These are phyloP conservation scores for Hetaerina titia DNA, from an alignment of 2,888 invertebrate genomes.

Conservation along the genomic window DNA sequence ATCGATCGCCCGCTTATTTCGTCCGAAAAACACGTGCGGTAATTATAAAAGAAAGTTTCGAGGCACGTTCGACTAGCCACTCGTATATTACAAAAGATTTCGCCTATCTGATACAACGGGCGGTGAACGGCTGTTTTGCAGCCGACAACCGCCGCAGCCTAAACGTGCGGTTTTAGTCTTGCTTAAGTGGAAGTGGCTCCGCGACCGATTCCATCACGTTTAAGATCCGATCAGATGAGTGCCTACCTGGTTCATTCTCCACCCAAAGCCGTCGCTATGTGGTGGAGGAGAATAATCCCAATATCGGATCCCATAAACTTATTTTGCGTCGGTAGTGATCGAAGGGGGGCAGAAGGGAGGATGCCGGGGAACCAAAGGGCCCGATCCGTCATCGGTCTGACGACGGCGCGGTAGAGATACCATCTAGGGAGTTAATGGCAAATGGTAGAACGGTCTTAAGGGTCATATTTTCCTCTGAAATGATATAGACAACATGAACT, in stretches of 20 bases:
- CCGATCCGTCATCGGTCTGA: not conserved
- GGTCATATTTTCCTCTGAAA: too few relatives aligned
- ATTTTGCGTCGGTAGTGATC: not conserved
- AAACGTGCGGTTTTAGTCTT: not conserved
- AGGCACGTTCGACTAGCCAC: not conserved
- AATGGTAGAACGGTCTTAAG: not conserved
- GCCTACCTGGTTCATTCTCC: not conserved
- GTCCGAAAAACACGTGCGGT: too few relatives aligned
- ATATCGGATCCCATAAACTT: slow-evolving; percentile 27
- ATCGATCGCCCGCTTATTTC: too few relatives aligned
- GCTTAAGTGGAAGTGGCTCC: not conserved
- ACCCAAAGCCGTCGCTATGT: not conserved
- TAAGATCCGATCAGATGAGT: not conserved
- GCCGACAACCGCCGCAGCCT: not conserved
- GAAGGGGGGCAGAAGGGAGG: not conserved
- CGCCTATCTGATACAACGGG: not conserved
- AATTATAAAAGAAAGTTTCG: not conserved
- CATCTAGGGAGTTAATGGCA: not conserved
- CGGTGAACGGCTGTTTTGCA: not conserved
- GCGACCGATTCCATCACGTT: not conserved
- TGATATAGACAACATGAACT: too few relatives aligned
- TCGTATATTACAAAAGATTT: not conserved
- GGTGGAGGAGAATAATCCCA: not conserved
- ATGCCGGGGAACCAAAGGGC: not conserved
- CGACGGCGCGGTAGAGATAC: not conserved